phyloP scores from a whole-genome alignment of 2,797 vertebrate species.

The Strix occidentalis region DNA sequence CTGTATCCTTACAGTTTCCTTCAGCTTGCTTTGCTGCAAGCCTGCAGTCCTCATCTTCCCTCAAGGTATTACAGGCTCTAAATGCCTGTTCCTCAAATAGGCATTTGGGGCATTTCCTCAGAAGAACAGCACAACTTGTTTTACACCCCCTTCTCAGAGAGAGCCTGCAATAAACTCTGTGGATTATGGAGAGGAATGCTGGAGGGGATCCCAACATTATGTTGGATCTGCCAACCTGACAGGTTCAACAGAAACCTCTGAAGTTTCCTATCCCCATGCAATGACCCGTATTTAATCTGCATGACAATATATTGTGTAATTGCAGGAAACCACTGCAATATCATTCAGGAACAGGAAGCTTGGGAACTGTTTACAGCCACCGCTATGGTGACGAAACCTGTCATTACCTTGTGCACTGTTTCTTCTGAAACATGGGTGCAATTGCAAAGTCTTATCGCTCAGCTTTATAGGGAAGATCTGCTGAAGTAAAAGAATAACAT shows the following conservation, averaged over 20 bases:
- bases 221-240: constrained; percentile 68
- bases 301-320: constrained; percentile 70
- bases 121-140: neutral
- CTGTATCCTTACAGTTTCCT: neutral
- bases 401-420: constrained; percentile 31
- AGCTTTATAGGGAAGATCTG: constrained; percentile 32
- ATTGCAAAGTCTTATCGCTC: constrained; percentile 44
- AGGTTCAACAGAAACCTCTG: constrained; percentile 66
- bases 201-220: constrained; percentile 59
- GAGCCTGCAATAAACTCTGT: constrained; percentile 48
- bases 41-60: neutral
- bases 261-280: constrained; percentile 71
- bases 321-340: constrained; percentile 51
- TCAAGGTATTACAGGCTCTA: neutral
- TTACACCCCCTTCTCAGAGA: constrained; percentile 45
- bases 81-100: neutral
- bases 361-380: constrained; percentile 20
- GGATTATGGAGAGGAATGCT: constrained; percentile 66
- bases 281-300: constrained; percentile 70
- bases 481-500: constrained; percentile 39
- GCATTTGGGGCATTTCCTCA: neutral
- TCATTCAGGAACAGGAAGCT: constrained; percentile 14
- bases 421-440: constrained; percentile 21
- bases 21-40: neutral
- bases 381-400: neutral